Evolutionary conservation across 2,797 vertebrate genomes (phyloP).

Genomic region (Botia kubotai): DNA sequence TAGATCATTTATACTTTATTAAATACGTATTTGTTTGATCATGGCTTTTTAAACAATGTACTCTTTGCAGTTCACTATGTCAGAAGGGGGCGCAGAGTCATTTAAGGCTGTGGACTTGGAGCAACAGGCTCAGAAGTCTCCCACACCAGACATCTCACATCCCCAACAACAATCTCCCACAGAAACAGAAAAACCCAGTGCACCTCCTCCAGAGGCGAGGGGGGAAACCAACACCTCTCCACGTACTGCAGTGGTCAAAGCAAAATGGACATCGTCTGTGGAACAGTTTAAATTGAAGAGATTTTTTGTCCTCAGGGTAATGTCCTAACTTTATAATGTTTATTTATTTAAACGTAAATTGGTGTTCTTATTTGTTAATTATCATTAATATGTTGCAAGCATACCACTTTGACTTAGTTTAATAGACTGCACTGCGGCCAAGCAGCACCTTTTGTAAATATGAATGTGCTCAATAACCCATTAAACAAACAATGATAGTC

Average conservation of each 20-base stretch:
- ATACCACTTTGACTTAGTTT: not conserved
- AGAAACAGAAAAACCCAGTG: not conserved
- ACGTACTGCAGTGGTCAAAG: not conserved
- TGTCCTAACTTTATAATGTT: not conserved
- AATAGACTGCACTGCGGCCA: not conserved
- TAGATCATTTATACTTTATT: not conserved
- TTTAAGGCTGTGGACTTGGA: conserved; percentile 61
- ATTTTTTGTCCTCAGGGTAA: conserved; percentile 82
- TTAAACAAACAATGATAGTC: conserved; percentile 2
- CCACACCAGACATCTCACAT: not conserved
- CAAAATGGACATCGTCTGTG: conserved; percentile 50
- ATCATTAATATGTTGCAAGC: not conserved
- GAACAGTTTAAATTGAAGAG: conserved; percentile 70
- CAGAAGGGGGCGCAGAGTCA: conserved; percentile 57
- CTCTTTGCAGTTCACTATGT: conserved; percentile 62
- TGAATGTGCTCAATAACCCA: conserved; percentile 18
- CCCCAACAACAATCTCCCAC: conserved; percentile 1
- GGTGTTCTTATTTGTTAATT: too few species aligned
- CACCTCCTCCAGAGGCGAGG: conserved; percentile 27
- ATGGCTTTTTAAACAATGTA: too few species aligned
- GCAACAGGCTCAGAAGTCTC: conserved; percentile 23
- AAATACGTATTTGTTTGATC: not conserved
- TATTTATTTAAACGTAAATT: not conserved
- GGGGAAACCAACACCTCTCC: not conserved
- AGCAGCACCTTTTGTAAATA: conserved; percentile 43